Base-by-base conservation (phyloP, 1,140 invertebrate genomes). In the Pteromalus puparum region DNA sequence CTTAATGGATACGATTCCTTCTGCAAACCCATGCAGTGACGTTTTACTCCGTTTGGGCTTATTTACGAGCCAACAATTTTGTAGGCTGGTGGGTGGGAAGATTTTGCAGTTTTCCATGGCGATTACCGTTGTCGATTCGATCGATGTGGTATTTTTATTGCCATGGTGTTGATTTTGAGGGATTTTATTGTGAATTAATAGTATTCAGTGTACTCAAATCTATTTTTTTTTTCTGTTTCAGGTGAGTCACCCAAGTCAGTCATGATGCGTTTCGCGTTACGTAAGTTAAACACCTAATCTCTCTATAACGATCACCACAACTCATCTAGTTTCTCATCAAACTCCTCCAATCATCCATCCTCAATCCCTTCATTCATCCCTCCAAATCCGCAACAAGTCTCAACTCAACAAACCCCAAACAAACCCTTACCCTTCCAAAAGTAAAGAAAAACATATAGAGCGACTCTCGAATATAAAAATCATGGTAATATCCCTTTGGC, bases 1-100 rank as follows among this genome's bases (percentile, higher is more conserved):
- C 76, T 85, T 85, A 87, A 87, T 87, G 86, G 86, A 87, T 85
- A 68, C 83, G 81, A 82, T 78, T 84, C 80, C 79, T 82, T 81
- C 83, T 82, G 24, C 13, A 48, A 68, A 76, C 48, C 42, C 68
- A 28, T 73, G 67, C 28, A 83, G 70, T 77, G 85, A 86, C 85
- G 65, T 86, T 86, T 86, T 81, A 84, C 74, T 86, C 82, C 73
- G 28, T 34, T 12, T 1, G 18, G 18, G 77, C 48, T 84, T 84
- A 84, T 84, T 84, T 80, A 84, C 67, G 77, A 79, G 76, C 77
- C 48, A 80, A 84, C 68, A 84, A 80, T 84, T 84, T 84, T 34
- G 28, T 24, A n/a, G 26, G 68, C 15, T 21, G 10, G 5, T 18
- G 80, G 34, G 77, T 21, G 48, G 26, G 12, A 30, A n/a, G 10